These are phyloP conservation scores for Pelodiscus sinensis DNA, from an alignment of 2,113 vertebrate species.

Conservation along the genomic window DNA sequence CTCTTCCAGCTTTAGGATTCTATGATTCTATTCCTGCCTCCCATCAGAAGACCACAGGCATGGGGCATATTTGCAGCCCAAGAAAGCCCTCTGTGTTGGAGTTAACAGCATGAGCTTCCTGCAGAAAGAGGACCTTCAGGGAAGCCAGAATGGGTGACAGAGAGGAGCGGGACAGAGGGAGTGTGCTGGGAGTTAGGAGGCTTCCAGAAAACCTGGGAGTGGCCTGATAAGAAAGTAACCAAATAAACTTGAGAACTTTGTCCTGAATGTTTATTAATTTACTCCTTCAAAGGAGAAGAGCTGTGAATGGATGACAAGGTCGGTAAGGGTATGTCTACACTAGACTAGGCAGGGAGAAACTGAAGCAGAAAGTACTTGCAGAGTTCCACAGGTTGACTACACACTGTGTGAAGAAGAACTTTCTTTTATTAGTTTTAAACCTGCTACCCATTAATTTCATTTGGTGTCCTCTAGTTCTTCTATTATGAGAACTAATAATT, in stretches of 20 bases:
- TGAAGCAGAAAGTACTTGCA: not conserved
- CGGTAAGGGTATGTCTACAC: not conserved
- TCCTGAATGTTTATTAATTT: not conserved
- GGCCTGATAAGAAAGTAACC: not conserved
- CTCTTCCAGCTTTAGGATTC: no score
- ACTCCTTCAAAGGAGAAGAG: not conserved
- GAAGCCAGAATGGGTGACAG: not conserved
- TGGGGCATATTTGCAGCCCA: not conserved
- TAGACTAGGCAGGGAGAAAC: not conserved
- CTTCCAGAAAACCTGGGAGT: not conserved
- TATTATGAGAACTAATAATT: no score
- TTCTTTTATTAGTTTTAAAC: no score
- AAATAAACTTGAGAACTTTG: not conserved
- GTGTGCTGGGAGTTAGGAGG: not conserved
- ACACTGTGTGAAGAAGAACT: no score
- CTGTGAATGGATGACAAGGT: not conserved
- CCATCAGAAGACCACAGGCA: not conserved
- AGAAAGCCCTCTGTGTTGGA: not conserved
- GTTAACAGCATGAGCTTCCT: not conserved
- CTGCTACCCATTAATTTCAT: no score
- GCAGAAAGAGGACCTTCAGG: not conserved
- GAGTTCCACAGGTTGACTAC: no score
- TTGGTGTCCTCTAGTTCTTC: no score
- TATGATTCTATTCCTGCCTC: not conserved
- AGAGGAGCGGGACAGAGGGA: not conserved